Base-by-base conservation (phyloP, 2,113 vertebrate species). In the Australoheros scitulus region DNA sequence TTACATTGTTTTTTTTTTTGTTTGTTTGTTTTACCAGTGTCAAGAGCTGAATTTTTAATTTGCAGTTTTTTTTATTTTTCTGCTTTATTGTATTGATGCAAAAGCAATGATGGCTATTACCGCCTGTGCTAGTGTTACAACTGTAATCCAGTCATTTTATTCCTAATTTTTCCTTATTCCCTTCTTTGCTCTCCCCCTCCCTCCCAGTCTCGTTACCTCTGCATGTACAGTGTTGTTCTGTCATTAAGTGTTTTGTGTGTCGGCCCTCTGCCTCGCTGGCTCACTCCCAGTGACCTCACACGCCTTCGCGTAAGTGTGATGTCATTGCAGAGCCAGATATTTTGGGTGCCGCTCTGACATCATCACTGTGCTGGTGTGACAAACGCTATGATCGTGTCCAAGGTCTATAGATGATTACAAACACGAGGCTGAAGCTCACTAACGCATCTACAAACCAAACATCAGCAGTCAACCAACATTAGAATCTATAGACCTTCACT, bases 211-310 rank as follows among this genome's bases (percentile, higher is more conserved):
- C 79, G 68, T 90, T 84, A 32, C 83, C 82, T 86, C 90, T 91
- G 95, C 95, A 95, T 95, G 94, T 79, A 87, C 43, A 79, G 76
- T 89, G 89, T 94, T 56, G 91, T 87, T 80, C 50, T 65, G 78
- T 89, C 80, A 74, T 64, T 85, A 52, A 77, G 80, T 88, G 89
- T 91, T 15, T 18, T 81, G 81, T 82, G 82, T 82, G 63, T 86
- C 24, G 0, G 52, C 81, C 64, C 55, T 1, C 22, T 41, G 64
- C 84, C 50, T 70, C 9, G 3, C 22, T 41, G 64, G 82, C 50
- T 70, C 7, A 2, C 76, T 77, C 83, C 61, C 60, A 14, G 18
- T 85, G 72, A 87, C 86, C 76, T 90, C 79, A 75, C 6, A 29
- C 52, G 87, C 61, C 61, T 80, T 80, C 3, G 41, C 76, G 17